Base-by-base conservation (phyloP, 2,888 invertebrate genomes). In the Catocala sponsa region DNA sequence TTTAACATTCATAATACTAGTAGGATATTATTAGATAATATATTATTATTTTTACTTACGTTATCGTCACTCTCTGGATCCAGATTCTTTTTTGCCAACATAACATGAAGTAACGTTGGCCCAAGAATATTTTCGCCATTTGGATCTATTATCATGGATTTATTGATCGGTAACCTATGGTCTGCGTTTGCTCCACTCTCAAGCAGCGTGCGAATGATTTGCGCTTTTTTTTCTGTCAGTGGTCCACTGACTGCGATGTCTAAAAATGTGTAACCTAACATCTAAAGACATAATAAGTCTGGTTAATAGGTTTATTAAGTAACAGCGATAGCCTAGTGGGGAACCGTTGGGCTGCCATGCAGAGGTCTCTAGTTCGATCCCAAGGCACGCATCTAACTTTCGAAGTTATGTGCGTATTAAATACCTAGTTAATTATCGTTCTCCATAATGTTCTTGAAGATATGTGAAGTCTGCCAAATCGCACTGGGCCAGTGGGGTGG, bases 41-140 rank as follows among this genome's bases (percentile, higher is more conserved):
- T 55, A 33, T 38, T 49, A 25, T n/a, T 35, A n/a, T 42, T 11
- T 35, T n/a, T 11, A 55, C 66, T 63, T 55, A 90, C 91, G 65
- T 88, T 82, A 76, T 87, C 86, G 44, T 89, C 85, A 4, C 5
- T 48, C 1, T 86, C 84, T 55, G 43, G 78, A 4, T 86, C 85
- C 1, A 85, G 85, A 2, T 72, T 50, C 63, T 75, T 86, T 62
- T 70, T 90, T 1, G 81, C 79, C n/a, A 93, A 67, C 1, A 91
- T 79, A 48, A 77, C 87, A 65, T 93, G 92, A 6, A 93, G 69
- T 13, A 94, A 78, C 4, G 88, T 91, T 2, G 94, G 92, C 0
- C 92, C 92, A 10, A 74, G 74, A 6, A 55, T 64, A 4, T 70
- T 62, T 43, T 63, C 38, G 7, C 51, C 32, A 7, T 55, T 52